A percentile compares a stretch with the other conserved stretches of the same genome.
Evolutionary conservation across 2,797 vertebrate genomes (phyloP).

Genomic region (Coregonus ussuriensis): DNA sequence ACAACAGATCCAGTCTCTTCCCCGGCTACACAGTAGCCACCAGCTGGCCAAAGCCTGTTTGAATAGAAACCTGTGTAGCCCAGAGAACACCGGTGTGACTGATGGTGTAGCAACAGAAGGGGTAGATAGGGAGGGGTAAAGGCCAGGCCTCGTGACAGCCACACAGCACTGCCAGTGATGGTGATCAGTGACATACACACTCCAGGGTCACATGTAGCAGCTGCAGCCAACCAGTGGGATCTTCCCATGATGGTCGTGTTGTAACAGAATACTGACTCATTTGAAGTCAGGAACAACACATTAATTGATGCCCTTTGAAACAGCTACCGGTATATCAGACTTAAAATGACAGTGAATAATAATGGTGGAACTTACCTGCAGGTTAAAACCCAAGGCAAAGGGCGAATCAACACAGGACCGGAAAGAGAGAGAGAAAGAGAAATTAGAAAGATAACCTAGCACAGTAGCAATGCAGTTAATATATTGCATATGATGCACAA

Average conservation of each 20-base stretch:
- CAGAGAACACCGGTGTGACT: background rate
- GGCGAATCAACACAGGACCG: background rate
- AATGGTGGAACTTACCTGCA: constrained; percentile 10
- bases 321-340: background rate
- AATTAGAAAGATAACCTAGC: background rate
- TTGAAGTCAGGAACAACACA: background rate
- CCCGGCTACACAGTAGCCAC: background rate
- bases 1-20: background rate
- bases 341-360: background rate
- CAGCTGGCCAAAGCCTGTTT: background rate
- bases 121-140: background rate
- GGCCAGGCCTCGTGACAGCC: background rate
- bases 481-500: background rate
- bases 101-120: background rate
- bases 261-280: background rate
- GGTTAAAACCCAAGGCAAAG: background rate
- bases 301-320: background rate
- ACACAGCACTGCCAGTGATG: background rate
- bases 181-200: background rate
- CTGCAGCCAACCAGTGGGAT: background rate
- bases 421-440: background rate
- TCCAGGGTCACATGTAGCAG: background rate
- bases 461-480: background rate
- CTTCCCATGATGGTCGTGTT: background rate
- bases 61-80: background rate